Evolutionary conservation across 2,113 vertebrate species (phyloP), one percentile per base, ranked within the genome.

Genomic region (Pteropus alecto): DNA sequence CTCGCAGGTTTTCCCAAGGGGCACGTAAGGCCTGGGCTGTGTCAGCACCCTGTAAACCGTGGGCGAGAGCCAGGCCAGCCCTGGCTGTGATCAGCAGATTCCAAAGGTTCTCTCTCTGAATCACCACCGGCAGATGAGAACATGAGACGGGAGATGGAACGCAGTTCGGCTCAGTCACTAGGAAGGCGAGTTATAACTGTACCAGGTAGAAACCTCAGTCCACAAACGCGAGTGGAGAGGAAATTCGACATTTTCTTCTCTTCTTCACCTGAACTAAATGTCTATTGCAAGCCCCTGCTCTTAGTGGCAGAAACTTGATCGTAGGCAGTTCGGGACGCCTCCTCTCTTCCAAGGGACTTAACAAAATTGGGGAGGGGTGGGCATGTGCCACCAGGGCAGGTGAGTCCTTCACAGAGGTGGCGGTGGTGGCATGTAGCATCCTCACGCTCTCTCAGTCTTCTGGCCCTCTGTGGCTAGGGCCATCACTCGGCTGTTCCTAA

Each of bases 1-100:
- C 81, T 48, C 9, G 0, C 10, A 5, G 33, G 43, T 22, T 30
- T 61, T 2, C 13, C 0, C 1, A 1, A 15, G 51, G 11, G 24
- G 30, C 48, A 2, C 2, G 0, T 1, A 22, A 33, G 41, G 70
- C 82, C 58, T 13, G 9, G n/a, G 21, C 54, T 11, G 28, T 5
- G 13, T 60, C 41, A 5, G 56, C 1, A 0, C 12, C 6, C 92
- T 43, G 43, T 1, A 38, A 19, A 13, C 70, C 0, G 12, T 0
- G 1, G 41, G 38, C 33, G 1, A 15, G 70, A 76, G 87, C 87
- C 16, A 0, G 41, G 28, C 13, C 0, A 28, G 86, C 48, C 0
- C 3, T 6, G 38, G 65, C 41, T 6, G 91, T 1, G 4, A 6
- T 3, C 14, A 19, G 61, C 6, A 14, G 19, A 10, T 24, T 70